These are phyloP conservation scores for Bombus polaris DNA, from an alignment of 1,140 invertebrate species.

Conservation along the genomic window DNA sequence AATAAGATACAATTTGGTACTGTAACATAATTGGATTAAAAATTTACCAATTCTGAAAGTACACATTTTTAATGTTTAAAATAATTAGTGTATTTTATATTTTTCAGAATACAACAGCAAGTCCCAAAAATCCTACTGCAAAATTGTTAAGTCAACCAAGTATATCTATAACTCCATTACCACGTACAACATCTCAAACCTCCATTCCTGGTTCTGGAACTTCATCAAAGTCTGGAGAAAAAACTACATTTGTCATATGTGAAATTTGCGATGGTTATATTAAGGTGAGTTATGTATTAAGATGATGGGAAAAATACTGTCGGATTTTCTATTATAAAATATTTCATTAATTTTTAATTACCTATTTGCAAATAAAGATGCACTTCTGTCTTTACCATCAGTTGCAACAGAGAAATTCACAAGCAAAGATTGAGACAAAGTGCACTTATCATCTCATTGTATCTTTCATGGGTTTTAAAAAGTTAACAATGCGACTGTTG, in stretches of 20 bases:
- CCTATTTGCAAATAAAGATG: background rate
- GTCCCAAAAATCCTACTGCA: constrained; percentile 80
- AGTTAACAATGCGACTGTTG: background rate
- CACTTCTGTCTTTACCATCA: background rate
- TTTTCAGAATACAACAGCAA: constrained; percentile 83
- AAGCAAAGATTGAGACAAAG: background rate
- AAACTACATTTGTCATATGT: constrained; percentile 95
- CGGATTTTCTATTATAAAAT: background rate
- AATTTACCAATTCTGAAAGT: constrained; percentile 10
- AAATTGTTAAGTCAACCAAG: constrained; percentile 89
- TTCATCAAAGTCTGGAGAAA: constrained; percentile 83
- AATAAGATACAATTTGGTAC: background rate
- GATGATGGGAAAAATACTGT: background rate
- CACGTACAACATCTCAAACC: constrained; percentile 84
- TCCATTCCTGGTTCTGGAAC: constrained; percentile 80
- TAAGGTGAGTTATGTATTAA: constrained; percentile 83
- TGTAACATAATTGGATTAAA: background rate
- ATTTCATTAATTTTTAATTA: background rate
- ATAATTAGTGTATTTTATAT: constrained; percentile 45
- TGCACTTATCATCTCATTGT: background rate
- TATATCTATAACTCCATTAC: constrained; percentile 95
- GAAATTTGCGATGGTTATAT: constrained; percentile 98
- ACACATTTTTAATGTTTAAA: background rate
- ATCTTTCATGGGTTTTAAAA: background rate
- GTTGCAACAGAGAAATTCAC: background rate